Conservation (phyloP, 2,113 vertebrate species). For the Takifugu bimaculatus region DNA sequence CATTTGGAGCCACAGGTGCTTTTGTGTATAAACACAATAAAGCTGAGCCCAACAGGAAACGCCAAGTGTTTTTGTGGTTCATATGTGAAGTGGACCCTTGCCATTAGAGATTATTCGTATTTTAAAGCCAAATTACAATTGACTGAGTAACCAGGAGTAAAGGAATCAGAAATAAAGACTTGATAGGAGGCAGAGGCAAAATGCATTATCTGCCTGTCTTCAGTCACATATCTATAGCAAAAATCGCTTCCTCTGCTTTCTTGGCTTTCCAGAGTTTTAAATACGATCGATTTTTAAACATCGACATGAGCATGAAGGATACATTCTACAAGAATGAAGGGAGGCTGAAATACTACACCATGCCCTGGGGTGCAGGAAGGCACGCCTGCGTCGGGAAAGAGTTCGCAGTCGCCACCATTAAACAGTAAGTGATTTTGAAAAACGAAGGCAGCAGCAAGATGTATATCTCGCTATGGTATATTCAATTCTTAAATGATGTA, state of each 20-base stretch:
- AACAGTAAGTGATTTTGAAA: constrained; percentile 71
- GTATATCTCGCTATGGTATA: constrained; percentile 3
- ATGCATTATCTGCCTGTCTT: background rate
- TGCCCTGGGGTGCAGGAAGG: constrained; percentile 80
- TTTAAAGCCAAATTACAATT: background rate
- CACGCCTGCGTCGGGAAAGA: constrained; percentile 71
- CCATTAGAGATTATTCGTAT: no score
- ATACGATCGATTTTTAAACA: constrained; percentile 78
- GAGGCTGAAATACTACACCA: constrained; percentile 70
- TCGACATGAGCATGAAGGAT: constrained; percentile 70
- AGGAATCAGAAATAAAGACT: background rate
- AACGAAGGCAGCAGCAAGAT: background rate
- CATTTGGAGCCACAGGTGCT: constrained; percentile 82
- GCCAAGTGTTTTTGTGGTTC: no score
- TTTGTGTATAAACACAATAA: no score
- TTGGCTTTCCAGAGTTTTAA: constrained; percentile 71
- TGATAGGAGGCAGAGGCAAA: background rate
- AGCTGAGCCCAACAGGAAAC: no score
- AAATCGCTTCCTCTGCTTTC: background rate
- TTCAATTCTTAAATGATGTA: constrained; percentile 11
- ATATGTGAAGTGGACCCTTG: no score
- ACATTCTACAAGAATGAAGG: constrained; percentile 76
- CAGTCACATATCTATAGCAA: background rate
- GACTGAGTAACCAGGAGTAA: no score
- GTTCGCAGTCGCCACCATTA: constrained; percentile 72